A percentile compares a stretch with the other conserved stretches of the same genome.
Evolutionary conservation across 2,888 invertebrate species (phyloP).

Genomic region (Malachius bipustulatus): DNA sequence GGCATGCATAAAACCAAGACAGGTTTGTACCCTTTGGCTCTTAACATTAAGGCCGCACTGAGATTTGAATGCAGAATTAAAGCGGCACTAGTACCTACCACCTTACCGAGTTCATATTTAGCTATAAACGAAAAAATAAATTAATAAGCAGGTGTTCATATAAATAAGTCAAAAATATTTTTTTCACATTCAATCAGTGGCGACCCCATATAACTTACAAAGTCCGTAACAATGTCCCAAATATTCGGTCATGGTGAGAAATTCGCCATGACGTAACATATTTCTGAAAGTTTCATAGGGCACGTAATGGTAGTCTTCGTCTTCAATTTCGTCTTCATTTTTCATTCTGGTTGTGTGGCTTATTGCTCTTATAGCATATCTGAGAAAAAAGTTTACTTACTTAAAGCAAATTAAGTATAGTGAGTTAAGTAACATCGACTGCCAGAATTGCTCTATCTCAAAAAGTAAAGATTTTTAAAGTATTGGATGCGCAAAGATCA

Average conservation of each 20-base stretch:
- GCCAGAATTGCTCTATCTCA: too few relatives aligned
- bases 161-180: too few relatives aligned
- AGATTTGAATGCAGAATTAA: constrained; percentile 35
- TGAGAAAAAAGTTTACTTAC: too few relatives aligned
- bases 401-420: too few relatives aligned
- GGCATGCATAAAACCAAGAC: constrained; percentile 33
- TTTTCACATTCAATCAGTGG: too few relatives aligned
- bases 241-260: constrained; percentile 33
- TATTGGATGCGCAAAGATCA: too few relatives aligned
- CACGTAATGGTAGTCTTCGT: constrained; percentile 30
- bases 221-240: constrained; percentile 36
- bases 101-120: constrained; percentile 28
- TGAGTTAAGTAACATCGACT: too few relatives aligned
- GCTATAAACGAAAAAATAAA: constrained; percentile 23
- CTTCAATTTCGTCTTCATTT: constrained; percentile 25
- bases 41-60: constrained; percentile 32
- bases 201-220: too few relatives aligned
- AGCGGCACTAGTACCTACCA: constrained; percentile 26
- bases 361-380: constrained; percentile 27
- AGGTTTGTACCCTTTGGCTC: constrained; percentile 30
- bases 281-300: constrained; percentile 30
- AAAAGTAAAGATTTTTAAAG: too few relatives aligned
- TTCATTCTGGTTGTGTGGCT: constrained; percentile 34
- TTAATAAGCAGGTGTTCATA: too few relatives aligned
- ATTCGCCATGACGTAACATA: constrained; percentile 34